phyloP scores from a whole-genome alignment of 2,888 invertebrate species.

The Ophion ellenae region DNA sequence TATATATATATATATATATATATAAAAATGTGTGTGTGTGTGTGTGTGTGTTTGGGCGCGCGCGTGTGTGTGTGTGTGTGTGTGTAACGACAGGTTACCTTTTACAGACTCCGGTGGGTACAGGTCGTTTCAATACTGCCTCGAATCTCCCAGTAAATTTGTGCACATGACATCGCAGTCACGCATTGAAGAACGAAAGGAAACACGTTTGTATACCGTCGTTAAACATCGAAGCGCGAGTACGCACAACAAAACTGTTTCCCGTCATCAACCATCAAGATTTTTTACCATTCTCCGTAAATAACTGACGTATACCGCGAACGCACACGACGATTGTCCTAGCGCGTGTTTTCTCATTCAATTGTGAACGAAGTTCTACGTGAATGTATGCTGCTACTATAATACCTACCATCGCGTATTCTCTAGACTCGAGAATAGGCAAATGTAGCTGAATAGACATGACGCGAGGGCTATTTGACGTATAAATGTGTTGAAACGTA shows the following conservation, averaged over 20 bases:
- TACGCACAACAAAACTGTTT: conserved; percentile 21
- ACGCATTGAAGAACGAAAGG: conserved; percentile 61
- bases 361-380: conserved; percentile 24
- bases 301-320: conserved; percentile 18
- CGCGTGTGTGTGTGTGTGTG: too few relatives aligned
- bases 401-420: conserved; percentile 24
- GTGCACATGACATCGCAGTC: neutral
- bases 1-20: conserved; percentile 16
- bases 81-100: conserved; percentile 67
- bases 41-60: too few relatives aligned
- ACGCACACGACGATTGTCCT: neutral
- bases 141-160: neutral
- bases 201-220: conserved; percentile 44
- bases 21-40: too few relatives aligned
- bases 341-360: conserved; percentile 16
- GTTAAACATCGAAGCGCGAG: neutral
- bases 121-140: conserved; percentile 77
- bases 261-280: conserved; percentile 22
- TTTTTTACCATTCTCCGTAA: conserved; percentile 25
- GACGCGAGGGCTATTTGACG: conserved; percentile 10
- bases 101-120: conserved; percentile 75
- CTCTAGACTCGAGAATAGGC: conserved; percentile 5
- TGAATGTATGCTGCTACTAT: neutral
- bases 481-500: neutral
- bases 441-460: neutral